Evolutionary conservation across 2,888 invertebrate species (phyloP), one percentile per base, ranked within the genome.

Genomic region (Pyralis farinalis): DNA sequence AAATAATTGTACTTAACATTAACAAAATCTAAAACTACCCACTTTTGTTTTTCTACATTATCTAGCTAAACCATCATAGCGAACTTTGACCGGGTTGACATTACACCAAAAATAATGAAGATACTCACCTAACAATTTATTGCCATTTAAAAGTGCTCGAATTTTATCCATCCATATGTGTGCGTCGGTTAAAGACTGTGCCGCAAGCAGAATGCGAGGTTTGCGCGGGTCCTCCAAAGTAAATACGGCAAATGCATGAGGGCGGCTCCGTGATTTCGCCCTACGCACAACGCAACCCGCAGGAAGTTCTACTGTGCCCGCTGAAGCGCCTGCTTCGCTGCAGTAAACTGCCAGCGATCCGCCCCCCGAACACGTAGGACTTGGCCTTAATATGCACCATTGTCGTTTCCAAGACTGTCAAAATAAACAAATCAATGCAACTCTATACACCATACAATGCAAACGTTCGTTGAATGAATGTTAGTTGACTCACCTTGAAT

Each of bases 81-180:
- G 33, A 21, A 29, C 42, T 34, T 27, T 43, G 29, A 7, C 29
- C 38, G 22, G 46, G 16, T 16, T 4, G n/a, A n/a, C n/a, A n/a
- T n/a, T 36, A 34, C 32, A 27, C 7, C 29, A 43, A 34, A 35
- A 45, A 47, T 34, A 12, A 16, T 31, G 11, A 27, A 43, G 10
- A 2, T 9, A 64, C 73, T 78, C 44, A 87, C 84, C 68, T 51
- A 74, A 55, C 59, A 78, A 45, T 58, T 84, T 71, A 68, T 77
- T 62, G 55, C 84, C 71, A 63, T 82, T 66, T 12, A 93, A 59
- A 49, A 92, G 75, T 44, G 81, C 73, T 45, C 90, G 78, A 34
- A 93, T 91, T 47, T 90, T 91, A 7, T 90, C 85, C 91, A 94
- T 94, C 94, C 94, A 94, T 36, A 85, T 63, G 57, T 94, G 93